Base-by-base conservation (phyloP, 1,140 invertebrate genomes). In the Tetragnatha versicolor region DNA sequence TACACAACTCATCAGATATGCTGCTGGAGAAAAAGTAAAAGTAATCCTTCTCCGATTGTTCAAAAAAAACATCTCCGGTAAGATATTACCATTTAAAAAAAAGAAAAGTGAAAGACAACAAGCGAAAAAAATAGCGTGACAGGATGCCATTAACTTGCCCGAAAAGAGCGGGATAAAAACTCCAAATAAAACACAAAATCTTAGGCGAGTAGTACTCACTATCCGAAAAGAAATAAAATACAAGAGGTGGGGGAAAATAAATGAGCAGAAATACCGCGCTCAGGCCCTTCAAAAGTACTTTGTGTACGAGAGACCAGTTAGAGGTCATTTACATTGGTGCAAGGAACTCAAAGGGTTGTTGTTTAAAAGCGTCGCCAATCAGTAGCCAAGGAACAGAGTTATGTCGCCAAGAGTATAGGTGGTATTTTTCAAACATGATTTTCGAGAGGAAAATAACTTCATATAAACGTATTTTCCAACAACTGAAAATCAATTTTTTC, bases 281-380 rank as follows among this genome's bases (percentile, higher is more conserved):
- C 5, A n/a, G 2, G 25, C 63, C 35, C 68, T n/a, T 72, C 35
- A 58, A 37, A 72, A 72, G 68, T 63, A 20, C 17, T 51, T 63
- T 29, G 14, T 49, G 47, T 20, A 35, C 51, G 51, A 35, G 47
- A 47, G 17, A 31, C 66, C 49, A 69, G 49, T 42, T 51, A 72
- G n/a, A 58, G 68, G 68, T 72, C 68, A 72, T 58, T 58, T 66
- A 51, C 68, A 20, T 53, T 72, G 68, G 68, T 27, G 68, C 49
- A 58, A 58, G 29, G 68, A 72, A 72, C 51, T 72, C 68, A 72
- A 72, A 72, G 68, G 68, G 68, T 72, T 72, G 68, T 58, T 55
- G 33, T 72, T 72, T 25, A 58, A 3, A n/a, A 39, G 17, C 58
- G 33, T 25, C 68, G 68, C 68, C 68, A 72, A 72, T 58, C 58